These are phyloP conservation scores for Sigmodon hispidus DNA, from an alignment of 2,113 vertebrate species.

Conservation along the genomic window DNA sequence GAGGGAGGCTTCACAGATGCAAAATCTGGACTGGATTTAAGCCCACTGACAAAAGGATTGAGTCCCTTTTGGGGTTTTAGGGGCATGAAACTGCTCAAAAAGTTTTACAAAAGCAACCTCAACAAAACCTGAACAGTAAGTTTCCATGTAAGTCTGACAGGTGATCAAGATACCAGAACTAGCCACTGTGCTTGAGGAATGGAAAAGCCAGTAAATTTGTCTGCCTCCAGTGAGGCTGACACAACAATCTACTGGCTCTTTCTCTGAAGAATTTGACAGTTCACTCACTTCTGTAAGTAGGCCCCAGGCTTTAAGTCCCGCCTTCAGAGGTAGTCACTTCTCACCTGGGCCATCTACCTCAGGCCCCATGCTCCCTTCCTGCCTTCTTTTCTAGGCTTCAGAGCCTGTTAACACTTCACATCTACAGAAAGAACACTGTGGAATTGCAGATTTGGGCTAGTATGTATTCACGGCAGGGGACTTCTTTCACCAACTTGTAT, in stretches of 20 bases:
- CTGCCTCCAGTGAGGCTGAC: not conserved
- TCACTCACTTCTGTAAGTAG: not conserved
- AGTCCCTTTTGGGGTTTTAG: not conserved
- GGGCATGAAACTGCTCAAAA: constrained; percentile 5
- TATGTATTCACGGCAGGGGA: not conserved
- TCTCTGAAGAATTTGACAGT: not conserved
- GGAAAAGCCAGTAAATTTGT: no score
- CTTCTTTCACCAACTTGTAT: not conserved
- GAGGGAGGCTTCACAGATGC: constrained; percentile 63
- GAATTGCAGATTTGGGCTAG: not conserved
- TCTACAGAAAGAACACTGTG: not conserved
- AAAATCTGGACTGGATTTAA: constrained; percentile 85
- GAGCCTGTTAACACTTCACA: not conserved
- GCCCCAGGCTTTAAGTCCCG: not conserved
- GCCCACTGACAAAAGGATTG: constrained; percentile 55
- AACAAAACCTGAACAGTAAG: not conserved
- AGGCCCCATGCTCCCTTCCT: not conserved
- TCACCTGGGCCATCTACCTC: not conserved
- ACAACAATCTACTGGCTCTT: not conserved
- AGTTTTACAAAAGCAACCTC: not conserved
- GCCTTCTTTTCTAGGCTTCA: not conserved
- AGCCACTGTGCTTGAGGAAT: not conserved
- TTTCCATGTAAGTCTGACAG: not conserved
- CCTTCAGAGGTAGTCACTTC: not conserved
- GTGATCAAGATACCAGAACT: not conserved